Evolutionary conservation across 2,888 invertebrate species (phyloP).

Genomic region (Thereva unica): DNA sequence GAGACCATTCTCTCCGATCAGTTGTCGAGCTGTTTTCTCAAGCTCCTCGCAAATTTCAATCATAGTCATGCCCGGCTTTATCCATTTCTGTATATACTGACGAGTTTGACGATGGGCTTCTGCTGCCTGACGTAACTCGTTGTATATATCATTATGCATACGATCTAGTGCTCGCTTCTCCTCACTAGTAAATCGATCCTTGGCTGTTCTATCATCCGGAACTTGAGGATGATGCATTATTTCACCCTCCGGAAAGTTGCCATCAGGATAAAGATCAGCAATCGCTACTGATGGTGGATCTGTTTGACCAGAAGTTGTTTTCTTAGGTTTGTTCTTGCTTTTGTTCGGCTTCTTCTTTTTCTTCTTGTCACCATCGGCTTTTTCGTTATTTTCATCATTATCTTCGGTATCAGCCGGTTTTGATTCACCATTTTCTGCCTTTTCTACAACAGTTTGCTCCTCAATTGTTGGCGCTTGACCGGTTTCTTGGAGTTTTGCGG

Average conservation of each 20-base stretch:
- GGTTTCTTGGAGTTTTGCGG: constrained; percentile 49
- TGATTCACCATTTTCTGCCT: constrained; percentile 38
- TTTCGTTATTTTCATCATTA: constrained; percentile 47
- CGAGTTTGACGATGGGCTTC: constrained; percentile 93
- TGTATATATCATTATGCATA: constrained; percentile 90
- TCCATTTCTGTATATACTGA: constrained; percentile 79
- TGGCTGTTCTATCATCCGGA: constrained; percentile 82
- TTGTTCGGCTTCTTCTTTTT: constrained; percentile 68
- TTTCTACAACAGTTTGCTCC: not conserved
- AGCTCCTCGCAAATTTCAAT: constrained; percentile 97
- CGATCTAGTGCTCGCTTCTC: constrained; percentile 90
- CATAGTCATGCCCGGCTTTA: constrained; percentile 99
- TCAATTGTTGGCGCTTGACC: not conserved
- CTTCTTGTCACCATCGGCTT: constrained; percentile 56
- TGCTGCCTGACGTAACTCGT: constrained; percentile 92
- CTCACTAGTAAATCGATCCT: constrained; percentile 80
- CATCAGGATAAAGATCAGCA: constrained; percentile 81
- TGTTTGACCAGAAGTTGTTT: constrained; percentile 62
- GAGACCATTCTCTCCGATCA: constrained; percentile 93
- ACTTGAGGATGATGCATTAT: constrained; percentile 78
- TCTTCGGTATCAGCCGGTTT: constrained; percentile 57
- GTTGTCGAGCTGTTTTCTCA: constrained; percentile 85
- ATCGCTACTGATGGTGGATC: constrained; percentile 88
- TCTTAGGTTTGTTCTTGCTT: constrained; percentile 59
- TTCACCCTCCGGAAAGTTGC: constrained; percentile 86